phyloP scores from a whole-genome alignment of 2,113 vertebrate genomes.

The Pseudorectes ferrugineus region DNA sequence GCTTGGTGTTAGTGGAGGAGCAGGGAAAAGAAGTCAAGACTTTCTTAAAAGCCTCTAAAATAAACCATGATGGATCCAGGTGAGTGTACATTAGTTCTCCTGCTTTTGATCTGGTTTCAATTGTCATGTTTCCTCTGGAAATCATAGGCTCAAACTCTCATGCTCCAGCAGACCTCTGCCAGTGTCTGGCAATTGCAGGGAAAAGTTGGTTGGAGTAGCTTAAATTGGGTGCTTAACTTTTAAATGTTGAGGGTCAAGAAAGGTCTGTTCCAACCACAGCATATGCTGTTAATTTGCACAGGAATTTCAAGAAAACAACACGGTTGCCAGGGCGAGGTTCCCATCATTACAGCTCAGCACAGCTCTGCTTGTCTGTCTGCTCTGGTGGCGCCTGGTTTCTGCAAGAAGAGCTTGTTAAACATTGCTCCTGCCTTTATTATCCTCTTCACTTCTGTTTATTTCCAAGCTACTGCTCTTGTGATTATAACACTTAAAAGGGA shows the following conservation, averaged over 20 bases:
- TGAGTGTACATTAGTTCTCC: neutral
- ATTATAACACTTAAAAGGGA: neutral
- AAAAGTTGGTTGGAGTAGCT: neutral
- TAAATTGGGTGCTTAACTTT: neutral
- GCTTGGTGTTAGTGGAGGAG: neutral
- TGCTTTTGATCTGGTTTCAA: neutral
- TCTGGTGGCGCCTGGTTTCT: neutral
- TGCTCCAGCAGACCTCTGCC: neutral
- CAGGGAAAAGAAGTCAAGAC: neutral
- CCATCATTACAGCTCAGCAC: neutral
- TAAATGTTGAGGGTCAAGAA: neutral
- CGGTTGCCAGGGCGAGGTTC: neutral
- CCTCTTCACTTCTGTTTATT: constrained; percentile 26
- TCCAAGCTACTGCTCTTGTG: neutral
- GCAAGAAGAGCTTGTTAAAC: neutral
- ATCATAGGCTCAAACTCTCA: neutral
- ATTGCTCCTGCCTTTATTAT: neutral
- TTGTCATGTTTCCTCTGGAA: neutral
- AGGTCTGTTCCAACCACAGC: neutral
- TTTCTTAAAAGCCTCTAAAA: neutral
- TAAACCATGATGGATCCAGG: neutral
- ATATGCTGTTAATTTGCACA: neutral
- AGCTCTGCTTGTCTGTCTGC: neutral
- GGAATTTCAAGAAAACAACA: neutral
- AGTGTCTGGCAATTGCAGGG: neutral